Percentiles rank a stretch among this genome's conserved stretches.
Conservation (phyloP, 2,797 vertebrate species). For the Novumbra hubbsi region DNA sequence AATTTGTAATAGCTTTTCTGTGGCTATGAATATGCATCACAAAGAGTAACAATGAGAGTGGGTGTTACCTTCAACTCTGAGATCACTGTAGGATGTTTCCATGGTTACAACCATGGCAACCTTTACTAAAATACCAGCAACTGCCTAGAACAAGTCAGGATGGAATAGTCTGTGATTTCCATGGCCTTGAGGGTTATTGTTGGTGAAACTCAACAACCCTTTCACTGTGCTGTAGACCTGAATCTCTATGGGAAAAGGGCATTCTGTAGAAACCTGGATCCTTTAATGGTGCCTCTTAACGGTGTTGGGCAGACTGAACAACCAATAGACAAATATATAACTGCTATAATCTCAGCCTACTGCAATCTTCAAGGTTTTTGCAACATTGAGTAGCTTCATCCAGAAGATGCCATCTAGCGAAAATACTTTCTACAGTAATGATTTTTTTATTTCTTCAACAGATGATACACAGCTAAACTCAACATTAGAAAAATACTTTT, state of each 20-base stretch:
- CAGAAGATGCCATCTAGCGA: background rate
- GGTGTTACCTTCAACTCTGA: conserved; percentile 41
- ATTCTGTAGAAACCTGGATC: background rate
- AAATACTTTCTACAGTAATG: background rate
- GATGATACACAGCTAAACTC: background rate
- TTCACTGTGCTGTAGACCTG: conserved; percentile 11
- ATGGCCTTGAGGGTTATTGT: conserved; percentile 33
- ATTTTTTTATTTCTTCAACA: background rate
- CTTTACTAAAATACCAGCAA: conserved; percentile 28
- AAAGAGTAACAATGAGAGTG: conserved; percentile 32
- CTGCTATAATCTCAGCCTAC: background rate
- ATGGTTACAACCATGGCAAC: conserved; percentile 51
- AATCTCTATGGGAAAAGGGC: background rate
- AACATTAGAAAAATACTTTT: background rate
- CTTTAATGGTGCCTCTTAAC: background rate
- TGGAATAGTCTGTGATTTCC: conserved; percentile 32
- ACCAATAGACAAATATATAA: background rate
- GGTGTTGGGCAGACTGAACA: background rate
- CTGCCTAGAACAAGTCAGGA: conserved; percentile 28
- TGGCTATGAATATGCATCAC: conserved; percentile 30
- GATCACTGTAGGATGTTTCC: conserved; percentile 44
- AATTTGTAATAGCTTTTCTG: conserved; percentile 36
- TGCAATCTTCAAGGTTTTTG: conserved; percentile 7
- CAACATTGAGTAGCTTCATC: background rate
- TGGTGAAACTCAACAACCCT: conserved; percentile 25